Evolutionary conservation across 1,140 invertebrate genomes (phyloP), one percentile per base, ranked within the genome.

Genomic region (Drosophila nikananu): DNA sequence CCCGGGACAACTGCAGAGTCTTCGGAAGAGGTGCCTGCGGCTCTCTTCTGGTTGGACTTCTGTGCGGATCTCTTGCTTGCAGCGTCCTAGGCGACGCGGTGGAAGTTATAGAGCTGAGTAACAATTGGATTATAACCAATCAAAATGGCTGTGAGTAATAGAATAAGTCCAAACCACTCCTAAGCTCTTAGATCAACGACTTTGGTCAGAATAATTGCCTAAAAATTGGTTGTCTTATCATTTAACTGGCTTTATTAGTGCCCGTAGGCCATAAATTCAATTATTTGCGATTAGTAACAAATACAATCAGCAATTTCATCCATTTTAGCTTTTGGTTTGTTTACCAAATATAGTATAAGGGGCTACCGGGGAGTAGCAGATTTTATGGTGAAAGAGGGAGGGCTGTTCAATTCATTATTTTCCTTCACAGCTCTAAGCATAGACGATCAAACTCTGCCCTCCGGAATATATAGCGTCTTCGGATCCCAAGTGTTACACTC

Each of bases 401-500:
- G 32, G 5, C 5, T 27, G 21, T 25, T 27, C 2, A 21, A 37
- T n/a, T 39, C 3, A 42, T 41, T 32, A 17, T 25, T 7, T 41
- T 59, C 17, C 25, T 35, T 75, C 59, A 49, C 68, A 82, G 74
- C 75, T 41, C 30, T 86, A 1, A 71, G 54, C 25, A 39, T 73
- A 27, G 77, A 87, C 7, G 61, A 96, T 95, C 60, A 77, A 37
- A 57, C 72, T 8, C 21, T 99, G 2, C 98, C 98, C 17, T 97
- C 98, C 13, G 97, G 97, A 27, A 95, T 99, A 80, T 99, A 97
- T 89, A 96, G 96, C 1, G 97, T 97, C 93, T 78, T 92, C 8
- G 57, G 59, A 30, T 23, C 37, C 1, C 63, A 71, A 17, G 95
- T 97, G 9, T 95, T 98, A 62, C 94, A 94, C 51, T 95, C 95